Conservation (phyloP, 2,113 vertebrate species). For the Antigone vipio region DNA sequence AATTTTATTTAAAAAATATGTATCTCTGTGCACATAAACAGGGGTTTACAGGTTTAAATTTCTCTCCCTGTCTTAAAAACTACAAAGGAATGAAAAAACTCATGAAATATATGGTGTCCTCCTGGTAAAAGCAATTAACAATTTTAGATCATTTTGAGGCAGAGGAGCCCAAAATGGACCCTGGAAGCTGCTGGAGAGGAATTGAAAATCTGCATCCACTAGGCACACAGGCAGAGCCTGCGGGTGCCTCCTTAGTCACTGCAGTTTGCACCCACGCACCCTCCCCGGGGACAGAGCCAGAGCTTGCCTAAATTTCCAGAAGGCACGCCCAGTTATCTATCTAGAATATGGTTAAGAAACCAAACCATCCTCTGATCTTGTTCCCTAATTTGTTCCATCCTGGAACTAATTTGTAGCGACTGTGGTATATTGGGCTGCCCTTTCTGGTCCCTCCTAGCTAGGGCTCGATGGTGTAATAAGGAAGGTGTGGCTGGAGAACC, state of each 20-base stretch:
- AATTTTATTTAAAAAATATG: neutral
- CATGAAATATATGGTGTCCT: neutral
- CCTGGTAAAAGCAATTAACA: neutral
- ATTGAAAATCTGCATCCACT: neutral
- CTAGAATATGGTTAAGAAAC: neutral
- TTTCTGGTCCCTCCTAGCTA: neutral
- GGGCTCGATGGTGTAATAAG: slow-evolving; percentile 13
- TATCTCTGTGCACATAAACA: neutral
- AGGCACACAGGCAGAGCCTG: fast-evolving
- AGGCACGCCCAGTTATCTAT: neutral
- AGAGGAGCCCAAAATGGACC: neutral
- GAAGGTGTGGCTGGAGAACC: slow-evolving; percentile 79
- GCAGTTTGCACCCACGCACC: neutral
- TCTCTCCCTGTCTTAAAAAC: neutral
- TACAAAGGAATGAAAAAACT: neutral
- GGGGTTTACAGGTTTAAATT: neutral
- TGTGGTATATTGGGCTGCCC: neutral
- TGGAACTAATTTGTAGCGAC: neutral
- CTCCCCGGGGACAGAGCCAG: neutral
- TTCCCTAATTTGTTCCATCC: slow-evolving; percentile 12
- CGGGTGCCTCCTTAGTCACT: neutral
- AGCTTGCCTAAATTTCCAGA: neutral
- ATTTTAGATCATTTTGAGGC: neutral
- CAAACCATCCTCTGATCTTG: neutral
- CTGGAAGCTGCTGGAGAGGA: neutral